phyloP scores from a whole-genome alignment of 1,140 invertebrate species.

The Thaumetopoea pityocampa region DNA sequence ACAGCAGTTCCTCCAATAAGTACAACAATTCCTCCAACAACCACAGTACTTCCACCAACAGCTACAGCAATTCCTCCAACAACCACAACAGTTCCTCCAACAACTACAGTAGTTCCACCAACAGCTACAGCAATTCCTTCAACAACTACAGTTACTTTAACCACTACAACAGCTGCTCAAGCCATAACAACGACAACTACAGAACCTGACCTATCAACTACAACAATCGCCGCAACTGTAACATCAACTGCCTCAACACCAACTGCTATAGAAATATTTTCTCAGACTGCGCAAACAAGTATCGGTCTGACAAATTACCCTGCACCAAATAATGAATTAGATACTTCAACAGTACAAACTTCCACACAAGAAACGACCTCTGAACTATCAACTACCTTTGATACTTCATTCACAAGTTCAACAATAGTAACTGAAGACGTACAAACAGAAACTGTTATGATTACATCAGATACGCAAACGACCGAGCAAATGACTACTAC shows the following conservation, averaged over 20 bases:
- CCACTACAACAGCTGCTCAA: not conserved
- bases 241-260: not conserved
- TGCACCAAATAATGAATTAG: conserved; percentile 26
- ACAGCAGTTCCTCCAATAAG: conserved; percentile 5
- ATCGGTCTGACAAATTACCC: not conserved
- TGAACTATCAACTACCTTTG: conserved; percentile 4
- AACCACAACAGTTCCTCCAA: conserved; percentile 1
- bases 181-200: conserved; percentile 7
- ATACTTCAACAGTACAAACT: conserved; percentile 4
- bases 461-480: conserved; percentile 3
- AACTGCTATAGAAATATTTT: conserved; percentile 1
- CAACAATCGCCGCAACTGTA: conserved; percentile 3
- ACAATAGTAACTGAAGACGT: conserved; percentile 18
- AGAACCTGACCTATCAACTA: no score
- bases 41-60: not conserved
- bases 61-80: conserved; percentile 1
- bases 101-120: not conserved
- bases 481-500: conserved; percentile 5
- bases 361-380: conserved; percentile 20
- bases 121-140: conserved; percentile 1
- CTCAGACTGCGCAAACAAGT: not conserved
- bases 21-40: conserved; percentile 6
- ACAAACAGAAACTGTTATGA: conserved; percentile 22
- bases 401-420: conserved; percentile 14
- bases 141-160: conserved; percentile 2